A percentile compares a stretch with the other conserved stretches of the same genome.
phyloP scores from a whole-genome alignment of 1,140 invertebrate genomes.

The Drosophila ficusphila region DNA sequence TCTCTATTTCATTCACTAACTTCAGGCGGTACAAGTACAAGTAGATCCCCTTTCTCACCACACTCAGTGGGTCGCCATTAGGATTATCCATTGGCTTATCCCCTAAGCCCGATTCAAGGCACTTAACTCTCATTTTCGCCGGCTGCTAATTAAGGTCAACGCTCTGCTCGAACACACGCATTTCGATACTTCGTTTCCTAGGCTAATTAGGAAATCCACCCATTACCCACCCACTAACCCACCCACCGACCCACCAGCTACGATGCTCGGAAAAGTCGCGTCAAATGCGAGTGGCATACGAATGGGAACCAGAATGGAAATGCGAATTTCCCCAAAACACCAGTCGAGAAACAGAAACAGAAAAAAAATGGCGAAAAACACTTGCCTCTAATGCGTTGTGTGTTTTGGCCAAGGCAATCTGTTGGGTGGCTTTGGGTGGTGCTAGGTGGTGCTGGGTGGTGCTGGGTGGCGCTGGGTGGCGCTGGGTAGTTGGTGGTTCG shows the following conservation, averaged over 20 bases:
- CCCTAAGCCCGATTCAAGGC: constrained; percentile 2
- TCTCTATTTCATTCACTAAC: neutral
- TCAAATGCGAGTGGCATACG: constrained; percentile 31
- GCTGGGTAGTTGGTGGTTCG: neutral
- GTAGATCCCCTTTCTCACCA: neutral
- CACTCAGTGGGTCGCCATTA: neutral
- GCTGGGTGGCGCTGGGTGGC: neutral
- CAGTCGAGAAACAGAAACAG: no score
- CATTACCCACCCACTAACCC: neutral
- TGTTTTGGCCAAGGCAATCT: constrained; percentile 7
- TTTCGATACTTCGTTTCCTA: constrained; percentile 12
- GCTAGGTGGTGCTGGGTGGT: neutral
- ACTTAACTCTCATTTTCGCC: constrained; percentile 44
- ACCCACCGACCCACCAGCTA: no score
- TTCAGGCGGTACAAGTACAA: neutral
- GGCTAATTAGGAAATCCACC: constrained; percentile 31
- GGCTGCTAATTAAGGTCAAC: constrained; percentile 35
- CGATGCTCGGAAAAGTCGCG: constrained; percentile 1
- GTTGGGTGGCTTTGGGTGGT: neutral
- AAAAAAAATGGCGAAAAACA: constrained; percentile 14
- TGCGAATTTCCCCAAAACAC: neutral
- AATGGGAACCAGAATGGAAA: constrained; percentile 10
- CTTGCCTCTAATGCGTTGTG: constrained; percentile 20
- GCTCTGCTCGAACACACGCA: neutral
- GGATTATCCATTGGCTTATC: constrained; percentile 5